Conservation (phyloP, 2,888 invertebrate genomes). For the Gortyna flavago region DNA sequence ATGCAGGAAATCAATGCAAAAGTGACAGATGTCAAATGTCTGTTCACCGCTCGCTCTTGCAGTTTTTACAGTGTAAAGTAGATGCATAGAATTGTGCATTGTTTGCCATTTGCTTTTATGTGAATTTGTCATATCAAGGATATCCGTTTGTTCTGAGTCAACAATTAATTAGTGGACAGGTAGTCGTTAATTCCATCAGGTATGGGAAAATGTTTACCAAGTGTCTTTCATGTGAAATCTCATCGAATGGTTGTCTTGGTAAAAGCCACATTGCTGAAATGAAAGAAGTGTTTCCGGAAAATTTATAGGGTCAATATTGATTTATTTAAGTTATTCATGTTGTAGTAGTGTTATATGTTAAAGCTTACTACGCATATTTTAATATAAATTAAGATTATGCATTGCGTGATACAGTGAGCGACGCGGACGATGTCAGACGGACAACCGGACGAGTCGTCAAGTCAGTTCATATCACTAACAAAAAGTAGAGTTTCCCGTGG, state of each 20-base stretch:
- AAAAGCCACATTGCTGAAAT: conserved; percentile 5
- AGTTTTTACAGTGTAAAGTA: conserved; percentile 15
- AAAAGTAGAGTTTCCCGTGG: conserved; percentile 56
- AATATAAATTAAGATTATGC: conserved; percentile 52
- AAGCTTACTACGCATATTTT: conserved; percentile 52
- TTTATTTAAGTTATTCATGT: conserved; percentile 29
- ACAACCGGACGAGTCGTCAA: conserved; percentile 51
- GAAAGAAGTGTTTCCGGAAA: conserved; percentile 5
- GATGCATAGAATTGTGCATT: conserved; percentile 30
- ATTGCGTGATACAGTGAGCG: conserved; percentile 50
- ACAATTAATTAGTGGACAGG: conserved; percentile 24
- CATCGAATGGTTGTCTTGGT: not conserved
- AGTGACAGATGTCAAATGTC: conserved; percentile 42
- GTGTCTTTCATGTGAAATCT: conserved; percentile 8
- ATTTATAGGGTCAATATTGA: not conserved
- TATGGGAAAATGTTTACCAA: conserved; percentile 5
- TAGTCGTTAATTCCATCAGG: conserved; percentile 15
- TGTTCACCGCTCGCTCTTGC: not conserved
- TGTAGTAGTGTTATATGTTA: conserved; percentile 23
- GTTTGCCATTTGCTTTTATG: conserved; percentile 18
- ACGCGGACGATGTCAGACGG: conserved; percentile 23
- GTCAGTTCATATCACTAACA: conserved; percentile 52
- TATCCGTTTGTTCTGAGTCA: conserved; percentile 18
- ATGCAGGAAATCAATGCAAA: conserved; percentile 34
- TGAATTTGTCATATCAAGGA: conserved; percentile 29